Evolutionary conservation across 2,113 vertebrate genomes (phyloP).

Genomic region (Psilopogon haemacephalus): DNA sequence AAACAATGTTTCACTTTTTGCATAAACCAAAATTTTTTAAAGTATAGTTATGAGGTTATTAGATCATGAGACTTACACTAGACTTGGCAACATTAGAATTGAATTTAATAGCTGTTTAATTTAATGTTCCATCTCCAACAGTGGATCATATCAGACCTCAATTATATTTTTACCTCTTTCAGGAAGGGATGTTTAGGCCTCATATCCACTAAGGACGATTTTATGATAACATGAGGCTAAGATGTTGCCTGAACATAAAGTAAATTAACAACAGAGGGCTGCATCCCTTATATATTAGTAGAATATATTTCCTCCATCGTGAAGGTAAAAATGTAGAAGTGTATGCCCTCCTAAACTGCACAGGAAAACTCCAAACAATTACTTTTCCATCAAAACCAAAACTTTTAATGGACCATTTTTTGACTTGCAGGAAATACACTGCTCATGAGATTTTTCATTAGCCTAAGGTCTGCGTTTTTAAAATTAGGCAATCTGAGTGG

Average conservation of each 20-base stretch:
- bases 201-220: not conserved
- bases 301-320: not conserved
- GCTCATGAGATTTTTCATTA: not conserved
- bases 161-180: slow-evolving; percentile 25
- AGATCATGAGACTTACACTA: not conserved
- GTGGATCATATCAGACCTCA: not conserved
- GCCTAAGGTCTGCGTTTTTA: not conserved
- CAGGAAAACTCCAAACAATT: not conserved
- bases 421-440: not conserved
- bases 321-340: not conserved
- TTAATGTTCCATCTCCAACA: not conserved
- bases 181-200: not conserved
- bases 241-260: not conserved
- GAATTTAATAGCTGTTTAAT: slow-evolving; percentile 10
- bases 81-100: not conserved
- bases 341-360: not conserved
- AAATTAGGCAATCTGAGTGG: not conserved
- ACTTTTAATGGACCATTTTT: not conserved
- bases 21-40: not conserved
- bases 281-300: not conserved
- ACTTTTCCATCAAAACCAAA: not conserved
- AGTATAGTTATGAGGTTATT: not conserved
- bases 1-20: not conserved
- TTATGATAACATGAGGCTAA: not conserved
- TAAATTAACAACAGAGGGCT: not conserved